Evolutionary conservation across 2,113 vertebrate species (phyloP).

Genomic region (Takifugu bimaculatus): DNA sequence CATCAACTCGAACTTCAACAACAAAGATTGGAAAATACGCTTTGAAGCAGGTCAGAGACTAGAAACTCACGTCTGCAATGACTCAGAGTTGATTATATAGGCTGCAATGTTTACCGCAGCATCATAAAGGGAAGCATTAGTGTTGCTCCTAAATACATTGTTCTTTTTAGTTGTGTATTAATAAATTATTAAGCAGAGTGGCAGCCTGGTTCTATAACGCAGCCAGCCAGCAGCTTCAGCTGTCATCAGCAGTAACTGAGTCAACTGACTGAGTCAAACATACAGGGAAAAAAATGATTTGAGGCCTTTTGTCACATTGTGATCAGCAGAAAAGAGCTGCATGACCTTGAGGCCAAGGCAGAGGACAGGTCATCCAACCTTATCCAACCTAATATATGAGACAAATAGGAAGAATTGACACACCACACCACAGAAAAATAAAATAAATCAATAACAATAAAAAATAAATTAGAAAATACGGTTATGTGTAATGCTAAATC

Average conservation of each 20-base stretch:
- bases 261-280: constrained; percentile 42
- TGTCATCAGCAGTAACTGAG: constrained; percentile 65
- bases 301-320: constrained; percentile 51
- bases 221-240: constrained; percentile 35
- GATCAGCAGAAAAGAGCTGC: constrained; percentile 43
- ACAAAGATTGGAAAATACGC: constrained; percentile 96
- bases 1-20: constrained; percentile 95
- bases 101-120: too few relatives aligned
- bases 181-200: constrained; percentile 7
- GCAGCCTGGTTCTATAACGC: constrained; percentile 28
- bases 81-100: too few relatives aligned
- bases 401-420: not conserved
- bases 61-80: not conserved
- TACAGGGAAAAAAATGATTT: constrained; percentile 44
- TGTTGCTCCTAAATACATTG: too few relatives aligned
- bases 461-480: too few relatives aligned
- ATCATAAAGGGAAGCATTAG: too few relatives aligned
- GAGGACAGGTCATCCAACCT: constrained; percentile 22
- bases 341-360: constrained; percentile 59
- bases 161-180: not conserved
- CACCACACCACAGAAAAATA: too few relatives aligned
- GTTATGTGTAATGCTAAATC: too few relatives aligned
- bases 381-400: not conserved
- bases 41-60: constrained; percentile 91
- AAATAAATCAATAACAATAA: too few relatives aligned